Evolutionary conservation across 2,888 invertebrate species (phyloP).

Genomic region (Acheta domesticus): DNA sequence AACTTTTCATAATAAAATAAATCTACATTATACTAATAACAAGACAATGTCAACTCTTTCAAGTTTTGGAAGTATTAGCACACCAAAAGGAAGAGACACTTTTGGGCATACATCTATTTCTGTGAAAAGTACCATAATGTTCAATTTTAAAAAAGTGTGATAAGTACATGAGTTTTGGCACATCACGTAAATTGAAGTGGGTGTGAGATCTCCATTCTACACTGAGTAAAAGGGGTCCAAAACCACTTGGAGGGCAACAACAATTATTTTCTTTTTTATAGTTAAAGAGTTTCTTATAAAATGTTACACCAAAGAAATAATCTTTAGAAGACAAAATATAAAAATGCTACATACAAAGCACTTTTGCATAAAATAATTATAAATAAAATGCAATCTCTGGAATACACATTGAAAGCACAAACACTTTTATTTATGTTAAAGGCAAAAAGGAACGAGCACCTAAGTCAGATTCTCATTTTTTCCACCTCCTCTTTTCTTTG

Average conservation of each 20-base stretch:
- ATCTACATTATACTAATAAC: slow-evolving; percentile 2
- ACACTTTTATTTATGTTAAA: background rate
- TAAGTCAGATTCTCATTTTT: too few species aligned
- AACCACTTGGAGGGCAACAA: background rate
- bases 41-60: background rate
- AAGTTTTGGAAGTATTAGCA: background rate
- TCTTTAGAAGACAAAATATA: background rate
- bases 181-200: background rate
- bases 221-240: background rate
- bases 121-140: background rate
- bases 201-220: background rate
- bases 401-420: slow-evolving; percentile 3
- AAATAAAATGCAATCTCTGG: slow-evolving; percentile 2
- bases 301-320: background rate
- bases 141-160: background rate
- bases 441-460: too few species aligned
- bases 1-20: slow-evolving; percentile 2
- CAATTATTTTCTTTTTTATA: background rate
- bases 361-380: background rate
- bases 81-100: background rate
- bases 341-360: background rate
- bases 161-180: slow-evolving; percentile 1
- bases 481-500: too few species aligned
- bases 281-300: background rate
- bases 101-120: background rate